Base-by-base conservation (phyloP, 2,113 vertebrate genomes). In the Onychorhynchus coronatus region DNA sequence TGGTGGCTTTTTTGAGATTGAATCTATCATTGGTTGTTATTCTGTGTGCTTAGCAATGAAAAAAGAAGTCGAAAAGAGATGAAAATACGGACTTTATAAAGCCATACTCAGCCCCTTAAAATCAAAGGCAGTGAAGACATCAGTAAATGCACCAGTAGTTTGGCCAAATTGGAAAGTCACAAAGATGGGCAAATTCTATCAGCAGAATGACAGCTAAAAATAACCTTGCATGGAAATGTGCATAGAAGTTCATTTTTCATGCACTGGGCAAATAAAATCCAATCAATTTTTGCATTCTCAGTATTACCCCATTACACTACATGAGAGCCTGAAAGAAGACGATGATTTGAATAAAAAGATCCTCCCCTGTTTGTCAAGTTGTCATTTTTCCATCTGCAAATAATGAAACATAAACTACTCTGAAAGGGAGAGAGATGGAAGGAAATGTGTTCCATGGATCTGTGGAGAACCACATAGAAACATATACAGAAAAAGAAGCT, bases 1-100 rank as follows among this genome's bases (percentile, higher is more conserved):
- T 95, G 67, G 94, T 96, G 97, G 91, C 96, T 97, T 98, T 98
- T 97, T 97, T 96, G 96, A 98, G 96, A 95, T 91, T 97, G 93
- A 92, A 90, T 88, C 97, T 97, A 96, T 93, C 88, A 95, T 85
- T 94, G 47, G 75, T 96, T 97, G 96, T 95, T 97, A 95, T 70
- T 97, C 86, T 86, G 73, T 77, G 24, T 93, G 76, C 95, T 93
- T 95, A 97, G 91, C 85, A 94, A 93, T 82, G 83, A 94, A 96
- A 97, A 97, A 85, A 92, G 73, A 94, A 94, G 89, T 52, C 91
- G 89, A 92, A 96, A 97, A 93, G 70, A 89, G 61, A 94, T 89
- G 87, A 91, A 97, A 97, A 96, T 55, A 91, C 49, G 95, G 66
- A 68, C 22, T 72, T 94, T 58, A 82, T 49, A 91, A 96, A 88